These are phyloP conservation scores for Macropodus opercularis DNA, from an alignment of 2,797 vertebrate genomes.

Conservation along the genomic window DNA sequence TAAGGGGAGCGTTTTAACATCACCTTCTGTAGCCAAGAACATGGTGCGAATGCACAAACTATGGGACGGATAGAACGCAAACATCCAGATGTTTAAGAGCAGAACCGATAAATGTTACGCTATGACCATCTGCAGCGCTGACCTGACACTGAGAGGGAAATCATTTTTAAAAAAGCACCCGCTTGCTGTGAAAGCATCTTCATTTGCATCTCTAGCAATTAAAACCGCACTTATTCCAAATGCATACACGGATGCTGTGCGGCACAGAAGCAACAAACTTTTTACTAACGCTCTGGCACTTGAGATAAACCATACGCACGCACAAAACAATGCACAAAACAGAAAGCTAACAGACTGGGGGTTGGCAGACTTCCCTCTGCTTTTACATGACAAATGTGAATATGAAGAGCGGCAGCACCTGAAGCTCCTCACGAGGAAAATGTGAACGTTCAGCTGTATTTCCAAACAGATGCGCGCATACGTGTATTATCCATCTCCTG, in stretches of 20 bases:
- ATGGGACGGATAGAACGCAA: slow-evolving; percentile 37
- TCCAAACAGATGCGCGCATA: slow-evolving; percentile 26
- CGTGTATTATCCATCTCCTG: slow-evolving; percentile 50
- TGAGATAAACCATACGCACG: slow-evolving; percentile 55
- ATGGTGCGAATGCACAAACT: slow-evolving; percentile 45
- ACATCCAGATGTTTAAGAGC: slow-evolving; percentile 65
- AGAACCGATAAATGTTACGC: slow-evolving; percentile 33
- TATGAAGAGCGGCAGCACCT: slow-evolving; percentile 44
- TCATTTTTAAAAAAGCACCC: not conserved
- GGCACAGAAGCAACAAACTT: slow-evolving; percentile 54
- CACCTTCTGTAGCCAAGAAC: slow-evolving; percentile 36
- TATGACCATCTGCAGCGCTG: slow-evolving; percentile 60
- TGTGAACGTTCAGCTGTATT: slow-evolving; percentile 51
- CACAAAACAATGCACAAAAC: slow-evolving; percentile 59
- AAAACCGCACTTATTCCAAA: slow-evolving; percentile 57
- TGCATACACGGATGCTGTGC: slow-evolving; percentile 40
- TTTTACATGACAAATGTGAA: slow-evolving; percentile 52
- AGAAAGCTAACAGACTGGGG: slow-evolving; percentile 53
- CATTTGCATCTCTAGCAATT: slow-evolving; percentile 65
- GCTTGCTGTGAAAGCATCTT: slow-evolving; percentile 24
- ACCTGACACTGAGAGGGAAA: slow-evolving; percentile 31
- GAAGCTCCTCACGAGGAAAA: slow-evolving; percentile 46
- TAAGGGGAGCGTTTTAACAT: slow-evolving; percentile 29
- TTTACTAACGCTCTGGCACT: slow-evolving; percentile 50
- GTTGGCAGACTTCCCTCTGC: slow-evolving; percentile 54